Percentiles rank a stretch among this genome's conserved stretches.
phyloP scores from a whole-genome alignment of 2,113 vertebrate genomes.

The Notarius lentiginosus region DNA sequence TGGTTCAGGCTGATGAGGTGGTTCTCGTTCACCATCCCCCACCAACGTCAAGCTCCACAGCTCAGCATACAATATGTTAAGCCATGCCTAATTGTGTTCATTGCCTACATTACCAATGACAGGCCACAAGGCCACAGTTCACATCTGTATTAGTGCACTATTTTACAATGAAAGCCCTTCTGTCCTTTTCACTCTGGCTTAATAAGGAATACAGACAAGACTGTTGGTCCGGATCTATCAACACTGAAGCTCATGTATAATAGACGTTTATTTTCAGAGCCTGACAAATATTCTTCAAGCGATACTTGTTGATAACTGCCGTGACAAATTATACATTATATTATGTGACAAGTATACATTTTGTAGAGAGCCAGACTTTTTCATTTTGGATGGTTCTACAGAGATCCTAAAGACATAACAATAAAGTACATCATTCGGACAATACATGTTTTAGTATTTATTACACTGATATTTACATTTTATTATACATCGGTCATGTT shows the following conservation, averaged over 20 bases:
- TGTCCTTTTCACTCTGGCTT: background rate
- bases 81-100: conserved; percentile 23
- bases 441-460: background rate
- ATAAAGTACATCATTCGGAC: background rate
- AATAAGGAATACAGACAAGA: background rate
- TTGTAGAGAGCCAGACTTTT: background rate
- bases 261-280: background rate
- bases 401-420: background rate
- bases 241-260: background rate
- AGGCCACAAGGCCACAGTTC: conserved; percentile 22
- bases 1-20: conserved; percentile 30
- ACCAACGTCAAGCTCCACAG: conserved; percentile 21
- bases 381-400: background rate
- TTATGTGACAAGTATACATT: too few relatives aligned
- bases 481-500: background rate
- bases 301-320: background rate
- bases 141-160: conserved; percentile 4
- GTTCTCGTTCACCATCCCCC: conserved; percentile 40
- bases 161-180: background rate
- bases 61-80: conserved; percentile 40
- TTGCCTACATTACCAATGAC: conserved; percentile 6
- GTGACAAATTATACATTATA: background rate
- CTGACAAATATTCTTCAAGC: background rate
- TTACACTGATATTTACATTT: too few relatives aligned
- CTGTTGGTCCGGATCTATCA: background rate